phyloP scores from a whole-genome alignment of 2,797 vertebrate genomes.

The Lagodon rhomboides region DNA sequence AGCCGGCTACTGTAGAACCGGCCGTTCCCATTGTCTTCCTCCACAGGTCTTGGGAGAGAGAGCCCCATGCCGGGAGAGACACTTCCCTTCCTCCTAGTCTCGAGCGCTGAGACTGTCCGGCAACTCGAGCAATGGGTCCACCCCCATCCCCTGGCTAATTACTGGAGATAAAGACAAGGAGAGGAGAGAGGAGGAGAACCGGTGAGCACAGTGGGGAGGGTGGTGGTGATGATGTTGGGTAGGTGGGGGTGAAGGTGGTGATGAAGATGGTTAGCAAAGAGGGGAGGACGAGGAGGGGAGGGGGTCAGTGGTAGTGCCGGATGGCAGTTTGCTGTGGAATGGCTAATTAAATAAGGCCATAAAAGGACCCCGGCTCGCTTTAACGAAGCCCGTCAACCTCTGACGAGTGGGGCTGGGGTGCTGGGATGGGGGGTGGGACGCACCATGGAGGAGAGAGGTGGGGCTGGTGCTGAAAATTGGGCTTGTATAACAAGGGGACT shows the following conservation, averaged over 20 bases:
- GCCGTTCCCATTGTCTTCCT: slow-evolving; percentile 69
- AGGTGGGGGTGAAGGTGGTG: slow-evolving; percentile 40
- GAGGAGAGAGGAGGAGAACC: slow-evolving; percentile 56
- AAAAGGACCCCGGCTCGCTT: slow-evolving; percentile 81
- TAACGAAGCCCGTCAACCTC: slow-evolving; percentile 83
- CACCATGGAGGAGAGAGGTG: slow-evolving; percentile 70
- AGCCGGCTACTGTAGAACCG: slow-evolving; percentile 79
- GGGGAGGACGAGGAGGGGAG: slow-evolving; percentile 22
- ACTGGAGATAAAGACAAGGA: slow-evolving; percentile 77
- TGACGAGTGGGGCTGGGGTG: slow-evolving; percentile 67
- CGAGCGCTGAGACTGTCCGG: slow-evolving; percentile 58
- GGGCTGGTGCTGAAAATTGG: slow-evolving; percentile 82
- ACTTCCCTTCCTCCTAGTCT: slow-evolving; percentile 61
- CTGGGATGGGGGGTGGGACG: slow-evolving; percentile 57
- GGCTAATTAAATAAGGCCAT: slow-evolving; percentile 85
- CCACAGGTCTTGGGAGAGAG: slow-evolving; percentile 61
- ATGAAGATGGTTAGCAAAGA: slow-evolving; percentile 43
- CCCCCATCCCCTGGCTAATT: slow-evolving; percentile 78
- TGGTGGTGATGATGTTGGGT: slow-evolving; percentile 52
- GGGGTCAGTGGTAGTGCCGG: slow-evolving; percentile 54
- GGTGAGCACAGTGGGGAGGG: slow-evolving; percentile 52
- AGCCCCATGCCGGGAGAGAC: slow-evolving; percentile 71
- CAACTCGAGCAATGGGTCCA: slow-evolving; percentile 56
- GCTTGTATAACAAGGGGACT: slow-evolving; percentile 88
- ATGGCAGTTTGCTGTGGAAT: slow-evolving; percentile 83